A percentile compares a stretch with the other conserved stretches of the same genome.
phyloP scores from a whole-genome alignment of 2,888 invertebrate species.

The Drosophila stalkeri region DNA sequence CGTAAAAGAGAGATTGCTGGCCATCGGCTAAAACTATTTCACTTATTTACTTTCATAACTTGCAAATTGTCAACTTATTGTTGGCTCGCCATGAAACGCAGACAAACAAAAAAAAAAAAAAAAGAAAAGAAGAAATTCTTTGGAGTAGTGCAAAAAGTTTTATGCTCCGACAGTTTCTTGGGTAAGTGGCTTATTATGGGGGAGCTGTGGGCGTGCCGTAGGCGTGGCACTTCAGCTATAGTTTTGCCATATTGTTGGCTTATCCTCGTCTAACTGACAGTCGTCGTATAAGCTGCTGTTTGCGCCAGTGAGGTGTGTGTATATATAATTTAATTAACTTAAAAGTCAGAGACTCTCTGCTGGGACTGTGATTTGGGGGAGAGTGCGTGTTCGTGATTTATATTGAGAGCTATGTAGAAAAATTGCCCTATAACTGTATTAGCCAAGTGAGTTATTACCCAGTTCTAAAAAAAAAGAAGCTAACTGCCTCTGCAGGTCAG shows the following conservation, averaged over 20 bases:
- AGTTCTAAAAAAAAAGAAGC: slow-evolving; percentile 1
- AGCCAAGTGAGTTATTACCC: slow-evolving; percentile 47
- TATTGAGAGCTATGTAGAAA: slow-evolving; percentile 49
- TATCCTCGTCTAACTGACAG: slow-evolving; percentile 2
- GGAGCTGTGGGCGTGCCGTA: slow-evolving; percentile 17
- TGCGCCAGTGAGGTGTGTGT: slow-evolving; percentile 53
- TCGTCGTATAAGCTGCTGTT: slow-evolving; percentile 18
- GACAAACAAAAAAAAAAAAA: slow-evolving; percentile 39
- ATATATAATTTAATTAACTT: slow-evolving; percentile 79
- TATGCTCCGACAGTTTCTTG: slow-evolving; percentile 43
- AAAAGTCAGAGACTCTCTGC: slow-evolving; percentile 56
- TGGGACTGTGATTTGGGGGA: slow-evolving; percentile 21
- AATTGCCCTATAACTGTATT: slow-evolving; percentile 31
- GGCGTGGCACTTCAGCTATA: slow-evolving; percentile 33
- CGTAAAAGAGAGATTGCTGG: slow-evolving; percentile 40
- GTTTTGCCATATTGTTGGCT: slow-evolving; percentile 9
- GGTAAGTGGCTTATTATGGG: slow-evolving; percentile 69
- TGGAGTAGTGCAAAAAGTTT: slow-evolving; percentile 54
- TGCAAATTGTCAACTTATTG: slow-evolving; percentile 81
- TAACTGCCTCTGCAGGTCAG: neutral
- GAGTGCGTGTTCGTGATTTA: slow-evolving; percentile 64
- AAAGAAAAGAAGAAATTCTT: slow-evolving; percentile 4
- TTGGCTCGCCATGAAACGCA: slow-evolving; percentile 53
- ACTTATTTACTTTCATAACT: slow-evolving; percentile 81
- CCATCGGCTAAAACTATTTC: slow-evolving; percentile 73